phyloP scores from a whole-genome alignment of 2,797 vertebrate species.

The Argentina silus region DNA sequence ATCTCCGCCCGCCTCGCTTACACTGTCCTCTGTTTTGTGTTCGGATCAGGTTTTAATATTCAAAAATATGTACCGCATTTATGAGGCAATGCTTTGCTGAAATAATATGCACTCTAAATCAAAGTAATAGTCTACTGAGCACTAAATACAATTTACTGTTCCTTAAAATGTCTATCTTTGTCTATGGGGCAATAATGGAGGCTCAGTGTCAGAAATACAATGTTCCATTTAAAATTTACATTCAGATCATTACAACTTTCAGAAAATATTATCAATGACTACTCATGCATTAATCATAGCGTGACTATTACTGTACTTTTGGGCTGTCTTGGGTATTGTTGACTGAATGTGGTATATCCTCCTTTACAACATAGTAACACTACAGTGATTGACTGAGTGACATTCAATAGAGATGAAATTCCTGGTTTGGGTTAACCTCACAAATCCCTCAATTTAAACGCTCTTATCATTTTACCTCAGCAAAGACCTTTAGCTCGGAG shows the following conservation, averaged over 20 bases:
- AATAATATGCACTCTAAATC: slow-evolving; percentile 66
- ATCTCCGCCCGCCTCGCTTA: slow-evolving; percentile 41
- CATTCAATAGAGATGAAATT: slow-evolving; percentile 38
- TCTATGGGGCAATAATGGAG: slow-evolving; percentile 27
- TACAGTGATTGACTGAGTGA: slow-evolving; percentile 42
- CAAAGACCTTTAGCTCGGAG: slow-evolving; percentile 29
- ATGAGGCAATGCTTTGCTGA: slow-evolving; percentile 61
- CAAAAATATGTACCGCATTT: slow-evolving; percentile 64
- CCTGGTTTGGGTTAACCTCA: slow-evolving; percentile 40
- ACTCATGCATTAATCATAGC: slow-evolving; percentile 12
- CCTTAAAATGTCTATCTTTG: slow-evolving; percentile 40
- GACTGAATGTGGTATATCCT: background rate
- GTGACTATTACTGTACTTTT: slow-evolving; percentile 36
- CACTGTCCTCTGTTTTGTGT: slow-evolving; percentile 66
- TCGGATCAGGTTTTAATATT: slow-evolving; percentile 70
- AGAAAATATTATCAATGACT: slow-evolving; percentile 19
- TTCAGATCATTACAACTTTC: slow-evolving; percentile 26
- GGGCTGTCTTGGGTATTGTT: slow-evolving; percentile 5
- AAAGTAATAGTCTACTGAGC: slow-evolving; percentile 54
- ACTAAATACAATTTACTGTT: slow-evolving; percentile 51
- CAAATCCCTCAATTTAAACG: slow-evolving; percentile 35
- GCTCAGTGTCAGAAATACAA: slow-evolving; percentile 37
- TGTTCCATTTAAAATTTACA: slow-evolving; percentile 38
- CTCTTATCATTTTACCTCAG: slow-evolving; percentile 44
- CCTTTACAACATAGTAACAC: slow-evolving; percentile 13